Base-by-base conservation (phyloP, 2,797 vertebrate species). In the Podarcis lilfordi region DNA sequence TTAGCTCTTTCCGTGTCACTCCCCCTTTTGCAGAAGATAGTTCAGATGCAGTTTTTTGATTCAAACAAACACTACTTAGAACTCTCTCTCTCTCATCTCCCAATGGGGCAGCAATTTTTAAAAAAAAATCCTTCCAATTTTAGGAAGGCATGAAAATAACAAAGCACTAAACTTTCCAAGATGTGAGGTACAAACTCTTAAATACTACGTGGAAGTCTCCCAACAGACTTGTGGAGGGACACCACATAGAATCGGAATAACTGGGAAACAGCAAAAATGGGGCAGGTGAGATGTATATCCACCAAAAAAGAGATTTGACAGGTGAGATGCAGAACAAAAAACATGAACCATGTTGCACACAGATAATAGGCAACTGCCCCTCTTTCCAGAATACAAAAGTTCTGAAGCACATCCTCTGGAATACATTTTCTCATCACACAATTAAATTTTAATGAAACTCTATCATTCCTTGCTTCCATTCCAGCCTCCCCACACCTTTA, bases 1-100 rank as follows among this genome's bases (percentile, higher is more conserved):
- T 64, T 89, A 86, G 86, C 27, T 32, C 87, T 50, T 86, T 90
- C 85, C 64, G 87, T 55, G 66, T 10, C 83, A 78, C 15, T 91
- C 66, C 45, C 79, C 45, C 80, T 87, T 83, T 68, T 17, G 37
- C 8, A 75, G 5, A n/a, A 64, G 23, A 69, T 66, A 21, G 77
- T 10, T 29, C 76, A 25, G 45, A 77, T 27, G 61, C 61, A 5
- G 19, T 23, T 64, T 23, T 64, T 64, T 64, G 1, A 64, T 64
- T 89, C 0, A 88, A 84, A 9, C 45, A 80, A 43, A 21, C 13
- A n/a, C 61, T 75, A 50, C 61, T 25, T n/a, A 29, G 21, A 27
- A 8, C 50, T 61, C 19, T 5, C 59, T 64, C 59, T 61, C 59
- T 61, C 66, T 40, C 45, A 19, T 74, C 71, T 82, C 25, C n/a